Conservation (phyloP, 2,797 vertebrate species). For the Malacoraja senta region DNA sequence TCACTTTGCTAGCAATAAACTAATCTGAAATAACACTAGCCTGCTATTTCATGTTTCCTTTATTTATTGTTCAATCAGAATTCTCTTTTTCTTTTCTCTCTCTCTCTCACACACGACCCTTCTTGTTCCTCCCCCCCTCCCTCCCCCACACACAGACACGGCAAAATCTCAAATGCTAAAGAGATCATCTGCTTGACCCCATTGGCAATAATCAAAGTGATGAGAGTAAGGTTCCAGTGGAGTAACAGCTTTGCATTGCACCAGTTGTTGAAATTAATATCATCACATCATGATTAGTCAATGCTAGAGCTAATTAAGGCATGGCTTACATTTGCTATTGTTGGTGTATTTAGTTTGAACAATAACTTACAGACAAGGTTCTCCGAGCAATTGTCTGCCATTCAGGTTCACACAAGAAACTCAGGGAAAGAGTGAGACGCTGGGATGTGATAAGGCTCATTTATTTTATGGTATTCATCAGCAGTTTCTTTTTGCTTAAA, state of each 20-base stretch:
- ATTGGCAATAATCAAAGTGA: constrained; percentile 53
- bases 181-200: constrained; percentile 50
- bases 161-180: constrained; percentile 48
- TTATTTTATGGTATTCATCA: constrained; percentile 84
- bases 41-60: too few relatives aligned
- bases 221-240: constrained; percentile 55
- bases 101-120: too few relatives aligned
- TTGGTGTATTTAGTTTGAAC: constrained; percentile 71
- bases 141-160: not conserved
- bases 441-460: constrained; percentile 88
- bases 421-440: constrained; percentile 77
- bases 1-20: too few relatives aligned
- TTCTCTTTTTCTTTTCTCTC: too few relatives aligned
- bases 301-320: constrained; percentile 59
- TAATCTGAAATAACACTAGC: too few relatives aligned
- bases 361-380: constrained; percentile 70
- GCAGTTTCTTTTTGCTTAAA: constrained; percentile 77
- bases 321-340: constrained; percentile 61
- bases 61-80: not conserved
- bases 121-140: too few relatives aligned
- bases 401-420: constrained; percentile 70
- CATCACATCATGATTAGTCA: constrained; percentile 48
- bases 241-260: constrained; percentile 58
- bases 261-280: constrained; percentile 60
- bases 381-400: constrained; percentile 73